Percentiles rank a stretch among this genome's conserved stretches.
These are phyloP conservation scores for Gila orcuttii DNA, from an alignment of 2,113 vertebrate species.

Conservation along the genomic window DNA sequence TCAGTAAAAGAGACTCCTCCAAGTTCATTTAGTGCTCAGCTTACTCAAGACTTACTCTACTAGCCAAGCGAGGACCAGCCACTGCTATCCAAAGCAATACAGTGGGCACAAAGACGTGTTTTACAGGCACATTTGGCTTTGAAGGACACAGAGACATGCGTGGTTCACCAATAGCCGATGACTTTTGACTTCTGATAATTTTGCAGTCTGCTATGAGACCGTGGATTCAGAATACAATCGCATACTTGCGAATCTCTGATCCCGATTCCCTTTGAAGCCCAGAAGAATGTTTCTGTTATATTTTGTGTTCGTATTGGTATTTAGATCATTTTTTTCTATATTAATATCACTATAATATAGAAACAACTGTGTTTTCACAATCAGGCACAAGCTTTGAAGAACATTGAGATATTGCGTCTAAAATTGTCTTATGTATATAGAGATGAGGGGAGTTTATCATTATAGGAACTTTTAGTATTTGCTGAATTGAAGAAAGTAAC, in stretches of 20 bases:
- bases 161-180: slow-evolving; percentile 34
- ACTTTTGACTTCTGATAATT: not conserved
- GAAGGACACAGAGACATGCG: not conserved
- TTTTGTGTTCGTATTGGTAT: not conserved
- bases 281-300: slow-evolving; percentile 1
- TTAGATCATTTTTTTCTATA: not conserved
- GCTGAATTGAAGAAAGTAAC: slow-evolving; percentile 52
- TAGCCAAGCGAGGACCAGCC: slow-evolving; percentile 43
- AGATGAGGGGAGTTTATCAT: slow-evolving; percentile 54
- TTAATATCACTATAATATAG: slow-evolving; percentile 28
- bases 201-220: too few relatives aligned
- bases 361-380: slow-evolving; percentile 10
- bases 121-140: slow-evolving; percentile 36
- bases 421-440: slow-evolving; percentile 45
- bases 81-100: slow-evolving; percentile 44
- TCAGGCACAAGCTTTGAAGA: slow-evolving; percentile 38
- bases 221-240: not conserved
- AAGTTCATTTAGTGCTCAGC: slow-evolving; percentile 68
- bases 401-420: slow-evolving; percentile 55
- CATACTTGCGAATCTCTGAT: slow-evolving; percentile 4
- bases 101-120: slow-evolving; percentile 21
- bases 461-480: slow-evolving; percentile 44
- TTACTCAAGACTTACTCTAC: not conserved
- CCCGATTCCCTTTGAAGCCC: not conserved
- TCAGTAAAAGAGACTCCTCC: slow-evolving; percentile 90